Conservation (phyloP, 2,888 invertebrate species). For the Parnassius glacialis region DNA sequence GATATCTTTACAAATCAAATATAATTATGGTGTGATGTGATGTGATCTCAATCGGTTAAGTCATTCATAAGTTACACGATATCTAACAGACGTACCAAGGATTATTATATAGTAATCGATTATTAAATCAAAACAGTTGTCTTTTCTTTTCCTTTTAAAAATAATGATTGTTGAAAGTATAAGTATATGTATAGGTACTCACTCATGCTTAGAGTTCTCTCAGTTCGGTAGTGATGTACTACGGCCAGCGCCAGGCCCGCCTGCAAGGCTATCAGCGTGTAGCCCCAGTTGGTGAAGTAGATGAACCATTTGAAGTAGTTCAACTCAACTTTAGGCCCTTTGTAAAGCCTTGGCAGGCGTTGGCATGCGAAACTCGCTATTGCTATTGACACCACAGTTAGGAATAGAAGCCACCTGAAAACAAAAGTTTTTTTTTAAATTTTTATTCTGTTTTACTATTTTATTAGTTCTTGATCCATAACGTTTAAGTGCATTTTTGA, state of each 20-base stretch:
- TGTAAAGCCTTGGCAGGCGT: conserved; percentile 57
- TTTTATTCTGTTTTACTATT: too few relatives aligned
- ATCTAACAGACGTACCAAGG: too few relatives aligned
- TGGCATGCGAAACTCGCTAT: conserved; percentile 71
- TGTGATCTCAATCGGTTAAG: too few relatives aligned
- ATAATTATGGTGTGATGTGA: too few relatives aligned
- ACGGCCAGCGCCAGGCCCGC: conserved; percentile 77
- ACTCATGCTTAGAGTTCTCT: conserved; percentile 54
- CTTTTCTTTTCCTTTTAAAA: too few relatives aligned
- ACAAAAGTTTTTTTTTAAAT: conserved; percentile 6
- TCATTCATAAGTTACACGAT: too few relatives aligned
- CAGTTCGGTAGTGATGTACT: conserved; percentile 66
- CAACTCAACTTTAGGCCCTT: conserved; percentile 57
- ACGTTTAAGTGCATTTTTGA: too few relatives aligned
- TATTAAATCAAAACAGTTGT: too few relatives aligned
- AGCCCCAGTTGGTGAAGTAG: conserved; percentile 88
- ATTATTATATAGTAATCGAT: too few relatives aligned
- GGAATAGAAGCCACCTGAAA: conserved; percentile 79
- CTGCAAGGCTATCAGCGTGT: conserved; percentile 80
- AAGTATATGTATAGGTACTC: conserved; percentile 37
- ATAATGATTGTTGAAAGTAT: too few relatives aligned
- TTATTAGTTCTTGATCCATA: too few relatives aligned
- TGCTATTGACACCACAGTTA: conserved; percentile 68
- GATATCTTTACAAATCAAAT: too few relatives aligned
- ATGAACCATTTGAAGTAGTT: conserved; percentile 84